These are phyloP conservation scores for Vanessa atalanta DNA, from an alignment of 1,140 invertebrate genomes.

Conservation along the genomic window DNA sequence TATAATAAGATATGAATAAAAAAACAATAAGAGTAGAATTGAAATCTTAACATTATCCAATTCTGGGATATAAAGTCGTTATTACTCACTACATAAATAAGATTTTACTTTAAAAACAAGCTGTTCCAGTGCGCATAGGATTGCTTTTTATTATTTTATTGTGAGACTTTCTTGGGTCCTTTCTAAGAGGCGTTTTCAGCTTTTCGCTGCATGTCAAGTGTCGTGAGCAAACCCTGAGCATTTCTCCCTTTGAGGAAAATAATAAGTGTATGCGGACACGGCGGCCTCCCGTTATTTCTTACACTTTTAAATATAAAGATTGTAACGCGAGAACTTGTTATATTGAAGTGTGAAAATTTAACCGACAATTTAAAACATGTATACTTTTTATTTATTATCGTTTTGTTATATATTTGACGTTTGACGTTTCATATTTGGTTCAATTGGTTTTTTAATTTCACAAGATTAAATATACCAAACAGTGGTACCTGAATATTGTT, in stretches of 20 bases:
- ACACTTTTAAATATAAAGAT: constrained; percentile 4
- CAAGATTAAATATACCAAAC: too few species aligned
- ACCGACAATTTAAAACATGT: neutral
- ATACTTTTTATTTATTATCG: neutral
- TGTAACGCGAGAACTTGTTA: neutral
- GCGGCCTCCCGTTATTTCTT: constrained; percentile 6
- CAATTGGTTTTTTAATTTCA: too few species aligned
- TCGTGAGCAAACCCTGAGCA: constrained; percentile 21
- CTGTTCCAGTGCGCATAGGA: constrained; percentile 5
- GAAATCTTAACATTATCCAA: too few species aligned
- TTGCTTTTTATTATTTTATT: constrained; percentile 38
- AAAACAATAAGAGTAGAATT: too few species aligned
- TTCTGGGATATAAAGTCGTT: too few species aligned
- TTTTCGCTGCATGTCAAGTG: constrained; percentile 36
- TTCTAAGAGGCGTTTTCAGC: constrained; percentile 33
- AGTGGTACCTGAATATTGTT: too few species aligned
- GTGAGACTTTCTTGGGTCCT: constrained; percentile 15
- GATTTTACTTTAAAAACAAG: neutral
- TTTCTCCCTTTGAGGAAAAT: constrained; percentile 31
- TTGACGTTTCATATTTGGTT: too few species aligned
- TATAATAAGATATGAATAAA: too few species aligned
- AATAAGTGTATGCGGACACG: constrained; percentile 30
- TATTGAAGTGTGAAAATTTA: neutral
- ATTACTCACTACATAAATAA: too few species aligned
- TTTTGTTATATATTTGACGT: neutral